These are phyloP conservation scores for Troides aeacus DNA, from an alignment of 2,888 invertebrate genomes.

Conservation along the genomic window DNA sequence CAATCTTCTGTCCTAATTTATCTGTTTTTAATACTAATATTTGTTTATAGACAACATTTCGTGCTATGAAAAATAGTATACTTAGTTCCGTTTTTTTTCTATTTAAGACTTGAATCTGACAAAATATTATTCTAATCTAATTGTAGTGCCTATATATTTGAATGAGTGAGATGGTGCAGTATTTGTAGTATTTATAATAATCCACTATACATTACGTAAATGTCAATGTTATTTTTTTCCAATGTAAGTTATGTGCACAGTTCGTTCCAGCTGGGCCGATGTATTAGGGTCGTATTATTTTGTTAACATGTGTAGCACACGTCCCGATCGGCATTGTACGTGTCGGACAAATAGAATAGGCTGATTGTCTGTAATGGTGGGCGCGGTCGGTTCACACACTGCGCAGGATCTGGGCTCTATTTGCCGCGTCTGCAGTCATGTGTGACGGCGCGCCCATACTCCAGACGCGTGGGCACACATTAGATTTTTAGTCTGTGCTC, in stretches of 20 bases:
- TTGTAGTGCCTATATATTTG: too few species aligned
- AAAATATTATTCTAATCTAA: too few species aligned
- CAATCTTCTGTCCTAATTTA: too few species aligned
- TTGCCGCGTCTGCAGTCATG: slow-evolving; percentile 65
- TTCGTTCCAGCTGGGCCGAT: not conserved
- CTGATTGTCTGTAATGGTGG: slow-evolving; percentile 50
- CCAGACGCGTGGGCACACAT: slow-evolving; percentile 34
- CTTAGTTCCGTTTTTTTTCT: too few species aligned
- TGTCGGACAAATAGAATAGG: slow-evolving; percentile 36
- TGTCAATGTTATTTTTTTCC: not conserved
- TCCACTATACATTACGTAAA: too few species aligned
- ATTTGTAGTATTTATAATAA: too few species aligned
- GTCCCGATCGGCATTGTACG: slow-evolving; percentile 22
- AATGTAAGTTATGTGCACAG: not conserved
- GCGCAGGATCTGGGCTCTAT: slow-evolving; percentile 78
- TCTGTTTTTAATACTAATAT: too few species aligned
- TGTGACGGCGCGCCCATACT: slow-evolving; percentile 62
- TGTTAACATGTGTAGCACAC: slow-evolving; percentile 14
- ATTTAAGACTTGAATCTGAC: too few species aligned
- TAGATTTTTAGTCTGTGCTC: slow-evolving; percentile 3
- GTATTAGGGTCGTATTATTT: slow-evolving; percentile 4
- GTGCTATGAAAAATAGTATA: too few species aligned
- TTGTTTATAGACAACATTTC: too few species aligned
- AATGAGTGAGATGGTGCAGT: too few species aligned
- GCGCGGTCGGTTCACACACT: slow-evolving; percentile 62